Conservation (phyloP, 2,888 invertebrate genomes). For the Dicyrtomina minuta region DNA sequence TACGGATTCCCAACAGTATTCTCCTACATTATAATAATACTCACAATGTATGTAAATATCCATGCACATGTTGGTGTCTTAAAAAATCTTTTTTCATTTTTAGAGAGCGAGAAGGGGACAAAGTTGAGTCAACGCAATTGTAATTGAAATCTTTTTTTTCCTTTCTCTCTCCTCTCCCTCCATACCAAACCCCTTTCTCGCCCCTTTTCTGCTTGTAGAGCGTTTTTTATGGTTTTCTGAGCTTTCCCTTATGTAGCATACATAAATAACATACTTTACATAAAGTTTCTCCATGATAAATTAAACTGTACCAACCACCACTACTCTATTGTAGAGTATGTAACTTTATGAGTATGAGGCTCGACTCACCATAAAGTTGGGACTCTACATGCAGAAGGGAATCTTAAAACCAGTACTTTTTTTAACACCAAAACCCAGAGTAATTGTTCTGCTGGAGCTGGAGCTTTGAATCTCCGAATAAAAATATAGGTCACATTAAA, state of each 20-base stretch:
- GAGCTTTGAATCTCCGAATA: too few species aligned
- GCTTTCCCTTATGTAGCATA: neutral
- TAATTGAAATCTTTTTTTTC: conserved; percentile 16
- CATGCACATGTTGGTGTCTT: too few species aligned
- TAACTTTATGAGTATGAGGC: neutral
- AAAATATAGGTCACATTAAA: too few species aligned
- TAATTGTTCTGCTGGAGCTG: too few species aligned
- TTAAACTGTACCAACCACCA: neutral
- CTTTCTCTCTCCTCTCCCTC: neutral
- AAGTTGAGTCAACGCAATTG: conserved; percentile 13
- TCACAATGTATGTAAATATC: too few species aligned
- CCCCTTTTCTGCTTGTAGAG: neutral
- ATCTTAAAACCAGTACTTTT: too few species aligned
- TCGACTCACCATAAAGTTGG: too few species aligned
- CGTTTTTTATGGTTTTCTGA: neutral
- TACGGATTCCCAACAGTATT: too few species aligned
- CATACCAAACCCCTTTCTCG: neutral
- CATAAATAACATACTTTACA: conserved; percentile 14
- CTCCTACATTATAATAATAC: too few species aligned
- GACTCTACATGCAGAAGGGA: too few species aligned
- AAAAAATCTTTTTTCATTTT: too few species aligned
- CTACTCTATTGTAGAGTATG: neutral
- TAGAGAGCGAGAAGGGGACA: neutral
- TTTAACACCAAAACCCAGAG: too few species aligned
- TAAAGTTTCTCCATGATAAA: conserved; percentile 7